Percentiles rank a stretch among this genome's conserved stretches.
phyloP scores from a whole-genome alignment of 1,140 invertebrate species.

The Drosophila busckii region DNA sequence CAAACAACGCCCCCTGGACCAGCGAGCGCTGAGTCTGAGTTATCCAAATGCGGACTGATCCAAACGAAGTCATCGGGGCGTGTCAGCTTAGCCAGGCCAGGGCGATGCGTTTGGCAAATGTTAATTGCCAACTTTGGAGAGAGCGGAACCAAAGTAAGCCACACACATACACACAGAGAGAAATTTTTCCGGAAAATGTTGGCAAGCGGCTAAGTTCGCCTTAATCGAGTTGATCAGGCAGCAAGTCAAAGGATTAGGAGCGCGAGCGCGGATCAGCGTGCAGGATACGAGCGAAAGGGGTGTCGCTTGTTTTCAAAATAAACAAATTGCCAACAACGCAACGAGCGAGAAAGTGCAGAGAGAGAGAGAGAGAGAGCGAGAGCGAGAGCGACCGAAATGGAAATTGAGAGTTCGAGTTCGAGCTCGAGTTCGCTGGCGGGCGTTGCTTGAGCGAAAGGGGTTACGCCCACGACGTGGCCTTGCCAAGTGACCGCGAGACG shows the following conservation, averaged over 20 bases:
- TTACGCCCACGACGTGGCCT: conserved; percentile 38
- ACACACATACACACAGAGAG: too few relatives aligned
- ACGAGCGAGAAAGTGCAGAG: conserved; percentile 7
- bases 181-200: conserved; percentile 63
- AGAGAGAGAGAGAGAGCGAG: not conserved
- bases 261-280: conserved; percentile 29
- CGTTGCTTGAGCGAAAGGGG: conserved; percentile 1
- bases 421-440: too few relatives aligned
- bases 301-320: conserved; percentile 74
- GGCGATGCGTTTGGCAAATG: conserved; percentile 42
- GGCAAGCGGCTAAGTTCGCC: conserved; percentile 3
- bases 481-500: conserved; percentile 58
- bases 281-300: conserved; percentile 48
- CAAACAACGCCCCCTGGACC: conserved; percentile 10
- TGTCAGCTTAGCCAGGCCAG: conserved; percentile 23
- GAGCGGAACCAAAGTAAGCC: conserved; percentile 73
- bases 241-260: conserved; percentile 66
- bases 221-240: conserved; percentile 21
- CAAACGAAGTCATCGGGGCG: not conserved
- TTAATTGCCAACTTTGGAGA: conserved; percentile 66
- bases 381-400: too few relatives aligned
- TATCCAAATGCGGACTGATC: too few relatives aligned
- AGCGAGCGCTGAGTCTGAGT: not conserved
- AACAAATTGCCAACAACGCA: conserved; percentile 70
- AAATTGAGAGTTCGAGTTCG: too few relatives aligned